Percentiles rank a stretch among this genome's conserved stretches.
Conservation (phyloP, 2,113 vertebrate genomes). For the Atrichornis clamosus region DNA sequence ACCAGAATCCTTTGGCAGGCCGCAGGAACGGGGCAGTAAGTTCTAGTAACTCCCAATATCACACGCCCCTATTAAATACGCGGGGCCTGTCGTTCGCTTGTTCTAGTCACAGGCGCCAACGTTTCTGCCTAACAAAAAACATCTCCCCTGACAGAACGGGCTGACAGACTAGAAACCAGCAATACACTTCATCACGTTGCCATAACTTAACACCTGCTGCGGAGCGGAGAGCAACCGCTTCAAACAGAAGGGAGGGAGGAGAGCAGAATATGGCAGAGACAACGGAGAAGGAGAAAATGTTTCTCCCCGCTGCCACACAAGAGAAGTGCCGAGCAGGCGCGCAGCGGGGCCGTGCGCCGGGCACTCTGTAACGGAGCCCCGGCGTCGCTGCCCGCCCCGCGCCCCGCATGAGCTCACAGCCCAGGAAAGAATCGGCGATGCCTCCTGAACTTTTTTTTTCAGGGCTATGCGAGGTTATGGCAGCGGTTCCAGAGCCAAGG, state of each 20-base stretch:
- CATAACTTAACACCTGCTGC: not conserved
- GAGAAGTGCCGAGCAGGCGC: not conserved
- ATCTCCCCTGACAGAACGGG: not conserved
- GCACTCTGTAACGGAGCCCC: not conserved
- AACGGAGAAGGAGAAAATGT: not conserved
- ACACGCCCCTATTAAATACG: rapidly evolving
- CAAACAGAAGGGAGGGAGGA: not conserved
- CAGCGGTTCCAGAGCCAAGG: not conserved
- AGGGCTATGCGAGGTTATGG: not conserved
- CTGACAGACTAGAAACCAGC: not conserved
- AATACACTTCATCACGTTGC: not conserved
- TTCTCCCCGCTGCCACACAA: not conserved
- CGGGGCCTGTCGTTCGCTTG: not conserved
- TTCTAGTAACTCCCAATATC: not conserved
- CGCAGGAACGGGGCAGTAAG: not conserved
- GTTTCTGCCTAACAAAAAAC: not conserved
- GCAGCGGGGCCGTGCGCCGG: not conserved
- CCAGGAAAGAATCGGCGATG: not conserved
- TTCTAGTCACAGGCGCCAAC: not conserved
- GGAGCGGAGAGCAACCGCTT: not conserved
- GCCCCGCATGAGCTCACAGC: not conserved
- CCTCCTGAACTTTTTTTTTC: not conserved
- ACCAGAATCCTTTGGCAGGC: not conserved
- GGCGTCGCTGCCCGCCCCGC: not conserved
- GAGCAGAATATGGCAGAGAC: not conserved